A percentile compares a stretch with the other conserved stretches of the same genome.
phyloP scores from a whole-genome alignment of 2,113 vertebrate genomes.

The Potamarius usumacintae region DNA sequence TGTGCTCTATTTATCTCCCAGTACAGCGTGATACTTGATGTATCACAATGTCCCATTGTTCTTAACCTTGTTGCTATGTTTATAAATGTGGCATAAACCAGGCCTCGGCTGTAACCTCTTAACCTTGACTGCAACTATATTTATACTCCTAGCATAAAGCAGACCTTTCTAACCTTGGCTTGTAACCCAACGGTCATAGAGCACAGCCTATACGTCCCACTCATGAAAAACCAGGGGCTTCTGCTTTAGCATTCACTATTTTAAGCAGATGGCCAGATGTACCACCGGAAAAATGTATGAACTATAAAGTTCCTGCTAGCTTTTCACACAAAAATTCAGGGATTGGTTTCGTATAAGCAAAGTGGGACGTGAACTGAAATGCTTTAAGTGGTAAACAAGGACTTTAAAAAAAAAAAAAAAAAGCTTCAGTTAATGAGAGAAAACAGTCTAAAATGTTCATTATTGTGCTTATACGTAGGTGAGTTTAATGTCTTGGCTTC shows the following conservation, averaged over 20 bases:
- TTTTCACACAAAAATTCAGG: background rate
- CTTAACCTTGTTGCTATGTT: slow-evolving; percentile 7
- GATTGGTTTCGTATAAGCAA: background rate
- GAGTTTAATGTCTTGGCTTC: background rate
- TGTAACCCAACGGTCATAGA: background rate
- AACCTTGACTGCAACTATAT: slow-evolving; percentile 14
- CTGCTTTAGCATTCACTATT: slow-evolving; percentile 27
- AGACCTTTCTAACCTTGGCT: slow-evolving; percentile 3
- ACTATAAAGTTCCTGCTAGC: background rate
- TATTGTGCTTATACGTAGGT: too few relatives aligned
- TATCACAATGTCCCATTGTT: background rate
- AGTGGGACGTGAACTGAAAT: background rate
- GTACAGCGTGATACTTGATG: background rate
- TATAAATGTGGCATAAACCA: background rate
- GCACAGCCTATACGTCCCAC: background rate
- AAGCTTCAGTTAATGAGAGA: background rate
- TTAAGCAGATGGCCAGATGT: slow-evolving; percentile 24
- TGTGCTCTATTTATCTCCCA: background rate
- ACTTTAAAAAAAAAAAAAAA: background rate
- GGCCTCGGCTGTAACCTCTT: slow-evolving; percentile 3
- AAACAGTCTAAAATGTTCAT: background rate
- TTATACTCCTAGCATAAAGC: slow-evolving; percentile 3
- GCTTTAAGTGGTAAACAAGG: background rate
- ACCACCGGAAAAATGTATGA: background rate
- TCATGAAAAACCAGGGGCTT: background rate